Percentiles rank a stretch among this genome's conserved stretches.
Evolutionary conservation across 2,888 invertebrate genomes (phyloP).

Genomic region (Polymixis lichenea): DNA sequence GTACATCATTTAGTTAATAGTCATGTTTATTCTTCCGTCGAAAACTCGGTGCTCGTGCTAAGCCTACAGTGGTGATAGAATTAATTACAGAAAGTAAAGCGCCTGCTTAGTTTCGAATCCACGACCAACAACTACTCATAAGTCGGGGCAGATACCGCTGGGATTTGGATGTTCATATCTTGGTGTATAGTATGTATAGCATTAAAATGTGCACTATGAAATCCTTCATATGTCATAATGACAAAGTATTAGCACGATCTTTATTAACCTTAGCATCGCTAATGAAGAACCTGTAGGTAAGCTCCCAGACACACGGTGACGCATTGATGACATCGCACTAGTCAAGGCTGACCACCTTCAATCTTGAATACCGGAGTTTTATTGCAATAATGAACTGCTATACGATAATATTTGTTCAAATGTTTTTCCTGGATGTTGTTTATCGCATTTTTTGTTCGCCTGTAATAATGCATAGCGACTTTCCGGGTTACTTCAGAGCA

Average conservation of each 20-base stretch:
- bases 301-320: slow-evolving; percentile 42
- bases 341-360: slow-evolving; percentile 43
- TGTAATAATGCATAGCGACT: neutral
- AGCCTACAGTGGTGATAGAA: no score
- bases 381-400: slow-evolving; percentile 25
- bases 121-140: no score
- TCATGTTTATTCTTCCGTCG: no score
- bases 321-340: slow-evolving; percentile 48
- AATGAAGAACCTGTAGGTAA: slow-evolving; percentile 45
- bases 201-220: slow-evolving; percentile 19
- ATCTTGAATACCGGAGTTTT: slow-evolving; percentile 31
- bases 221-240: slow-evolving; percentile 21
- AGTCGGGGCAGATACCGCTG: neutral
- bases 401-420: slow-evolving; percentile 35
- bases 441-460: slow-evolving; percentile 24
- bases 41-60: no score
- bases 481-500: slow-evolving; percentile 8
- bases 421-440: slow-evolving; percentile 42
- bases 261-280: slow-evolving; percentile 36
- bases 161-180: neutral
- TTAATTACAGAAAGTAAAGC: no score
- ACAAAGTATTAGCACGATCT: slow-evolving; percentile 39
- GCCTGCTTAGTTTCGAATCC: no score
- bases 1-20: no score
- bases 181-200: neutral